Evolutionary conservation across 2,888 invertebrate genomes (phyloP), one percentile per base, ranked within the genome.

Genomic region (Dolichopus griseipennis): DNA sequence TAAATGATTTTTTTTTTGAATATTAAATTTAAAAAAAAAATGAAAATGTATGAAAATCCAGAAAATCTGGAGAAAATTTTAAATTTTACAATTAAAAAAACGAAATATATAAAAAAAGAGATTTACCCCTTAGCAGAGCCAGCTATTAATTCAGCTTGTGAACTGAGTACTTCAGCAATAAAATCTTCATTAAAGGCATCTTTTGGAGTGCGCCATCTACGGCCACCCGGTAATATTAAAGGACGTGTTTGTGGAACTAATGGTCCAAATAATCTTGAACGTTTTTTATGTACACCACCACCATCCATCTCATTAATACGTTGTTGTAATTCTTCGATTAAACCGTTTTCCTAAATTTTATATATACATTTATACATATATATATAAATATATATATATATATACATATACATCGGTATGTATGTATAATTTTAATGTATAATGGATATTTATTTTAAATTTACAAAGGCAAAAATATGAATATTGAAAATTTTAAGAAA

Each of bases 111-210:
- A 20, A 67, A 65, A n/a, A 20, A 61, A 61, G 61, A 71, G 71
- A 76, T 84, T 83, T 88, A 95, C 95, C 94, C 94, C 78, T 92
- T 85, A 69, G 91, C 88, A 74, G 90, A 90, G 72, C 93, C 93
- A 68, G 89, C 87, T 70, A 96, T 89, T 63, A 94, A 87, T 83
- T 95, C 93, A 1, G 93, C 89, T 79, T 94, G 95, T 8, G 90
- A 88, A 69, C 90, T 88, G 72, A 96, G 84, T 1, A 92, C 90
- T 77, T 94, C 91, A 21, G 91, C 90, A 69, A 97, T 92, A 82
- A 91, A 90, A 75, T 92, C 90, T 73, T 96, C 94, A 72, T 93
- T 90, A 84, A 92, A 95, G 64, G 93, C 90, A 76, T 93, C 93
- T 76, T 92, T 89, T 4, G 95, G 92, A 66, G 90, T 86, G 75